A percentile compares a stretch with the other conserved stretches of the same genome.
These are phyloP conservation scores for Pangasius macronema DNA, from an alignment of 2,797 vertebrate species.

Conservation along the genomic window DNA sequence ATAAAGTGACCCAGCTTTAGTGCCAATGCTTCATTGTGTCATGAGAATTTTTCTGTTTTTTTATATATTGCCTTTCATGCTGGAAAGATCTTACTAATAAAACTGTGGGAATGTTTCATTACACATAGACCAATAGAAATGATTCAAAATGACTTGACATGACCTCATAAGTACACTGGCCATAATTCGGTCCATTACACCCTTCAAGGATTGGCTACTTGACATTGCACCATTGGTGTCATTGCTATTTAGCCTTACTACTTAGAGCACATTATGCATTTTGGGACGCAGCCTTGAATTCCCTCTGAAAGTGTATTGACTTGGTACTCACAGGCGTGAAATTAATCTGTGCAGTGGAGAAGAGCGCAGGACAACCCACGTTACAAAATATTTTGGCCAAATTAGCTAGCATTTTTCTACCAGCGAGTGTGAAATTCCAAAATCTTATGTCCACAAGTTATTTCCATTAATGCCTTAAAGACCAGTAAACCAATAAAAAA, in stretches of 20 bases:
- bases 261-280: slow-evolving; percentile 13
- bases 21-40: neutral
- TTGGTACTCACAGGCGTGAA: slow-evolving; percentile 14
- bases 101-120: neutral
- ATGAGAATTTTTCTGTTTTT: no score
- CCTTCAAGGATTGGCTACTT: neutral
- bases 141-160: neutral
- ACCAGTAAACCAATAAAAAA: no score
- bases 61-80: neutral
- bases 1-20: neutral
- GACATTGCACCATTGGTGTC: slow-evolving; percentile 7
- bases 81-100: slow-evolving; percentile 1
- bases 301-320: neutral
- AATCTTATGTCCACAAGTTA: neutral
- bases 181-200: slow-evolving; percentile 28
- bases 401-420: neutral
- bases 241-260: neutral
- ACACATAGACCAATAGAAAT: neutral
- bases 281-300: neutral
- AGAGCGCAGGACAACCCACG: neutral
- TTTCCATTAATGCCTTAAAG: neutral
- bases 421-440: neutral
- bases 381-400: neutral
- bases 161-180: neutral
- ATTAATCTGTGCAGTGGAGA: slow-evolving; percentile 14